Conservation (phyloP, 2,797 vertebrate species). For the Syngnathus acus region DNA sequence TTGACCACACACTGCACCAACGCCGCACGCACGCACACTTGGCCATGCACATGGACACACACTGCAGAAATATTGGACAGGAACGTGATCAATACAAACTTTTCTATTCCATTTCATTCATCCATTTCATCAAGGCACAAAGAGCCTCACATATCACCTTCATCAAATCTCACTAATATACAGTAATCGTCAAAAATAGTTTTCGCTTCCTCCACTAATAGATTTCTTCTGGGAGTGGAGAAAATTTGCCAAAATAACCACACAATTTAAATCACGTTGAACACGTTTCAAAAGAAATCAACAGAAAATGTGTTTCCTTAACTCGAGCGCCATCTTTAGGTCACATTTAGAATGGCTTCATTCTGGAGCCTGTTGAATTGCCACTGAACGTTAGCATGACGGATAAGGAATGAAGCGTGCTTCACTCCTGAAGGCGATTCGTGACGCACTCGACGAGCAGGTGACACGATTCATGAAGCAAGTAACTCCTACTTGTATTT, state of each 20-base stretch:
- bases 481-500: not conserved
- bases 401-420: not conserved
- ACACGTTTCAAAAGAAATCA: not conserved
- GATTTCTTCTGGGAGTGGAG: not conserved
- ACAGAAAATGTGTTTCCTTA: not conserved
- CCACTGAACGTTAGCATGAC: too few species aligned
- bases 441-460: too few species aligned
- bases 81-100: not conserved
- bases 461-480: too few species aligned
- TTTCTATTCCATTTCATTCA: not conserved
- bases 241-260: not conserved
- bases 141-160: not conserved
- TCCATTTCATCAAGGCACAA: not conserved
- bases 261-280: not conserved
- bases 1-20: not conserved
- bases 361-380: not conserved
- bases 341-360: not conserved
- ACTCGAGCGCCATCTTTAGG: not conserved
- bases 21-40: not conserved
- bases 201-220: not conserved
- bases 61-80: too few species aligned
- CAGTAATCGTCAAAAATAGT: not conserved
- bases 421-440: not conserved
- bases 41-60: too few species aligned
- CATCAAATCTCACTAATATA: not conserved